Evolutionary conservation across 2,113 vertebrate genomes (phyloP).

Genomic region (Raja brachyura): DNA sequence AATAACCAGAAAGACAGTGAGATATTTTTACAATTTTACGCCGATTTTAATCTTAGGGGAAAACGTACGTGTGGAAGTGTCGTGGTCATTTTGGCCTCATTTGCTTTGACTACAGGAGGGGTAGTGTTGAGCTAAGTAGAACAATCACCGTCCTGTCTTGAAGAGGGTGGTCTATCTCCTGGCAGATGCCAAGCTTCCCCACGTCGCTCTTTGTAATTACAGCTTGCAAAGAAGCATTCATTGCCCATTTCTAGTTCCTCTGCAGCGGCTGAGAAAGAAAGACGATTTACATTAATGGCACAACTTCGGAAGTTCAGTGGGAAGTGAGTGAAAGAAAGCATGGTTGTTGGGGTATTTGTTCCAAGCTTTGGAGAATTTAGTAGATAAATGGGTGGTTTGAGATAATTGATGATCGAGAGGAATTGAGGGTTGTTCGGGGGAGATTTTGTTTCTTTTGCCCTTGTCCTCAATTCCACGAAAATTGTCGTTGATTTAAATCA

Average conservation of each 20-base stretch:
- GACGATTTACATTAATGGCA: background rate
- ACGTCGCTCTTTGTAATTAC: background rate
- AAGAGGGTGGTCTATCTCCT: background rate
- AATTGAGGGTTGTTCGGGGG: background rate
- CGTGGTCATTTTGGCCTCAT: background rate
- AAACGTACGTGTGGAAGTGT: background rate
- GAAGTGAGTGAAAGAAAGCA: background rate
- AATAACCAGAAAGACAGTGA: background rate
- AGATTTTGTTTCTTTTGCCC: background rate
- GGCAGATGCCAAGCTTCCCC: slow-evolving; percentile 9
- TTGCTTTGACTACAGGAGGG: background rate
- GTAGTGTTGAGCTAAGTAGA: background rate
- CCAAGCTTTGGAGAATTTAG: background rate
- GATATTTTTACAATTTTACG: background rate
- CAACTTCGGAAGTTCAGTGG: background rate
- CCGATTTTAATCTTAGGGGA: background rate
- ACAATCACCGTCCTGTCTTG: background rate
- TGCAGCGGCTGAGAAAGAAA: background rate
- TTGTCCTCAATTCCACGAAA: background rate
- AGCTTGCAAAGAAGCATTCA: background rate
- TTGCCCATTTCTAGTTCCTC: background rate
- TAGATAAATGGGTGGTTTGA: background rate
- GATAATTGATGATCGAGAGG: background rate
- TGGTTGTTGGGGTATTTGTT: background rate
- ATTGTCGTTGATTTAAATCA: too few relatives aligned